A percentile compares a stretch with the other conserved stretches of the same genome.
Evolutionary conservation across 1,140 invertebrate species (phyloP).

Genomic region (Lordiphosa stackelbergi): DNA sequence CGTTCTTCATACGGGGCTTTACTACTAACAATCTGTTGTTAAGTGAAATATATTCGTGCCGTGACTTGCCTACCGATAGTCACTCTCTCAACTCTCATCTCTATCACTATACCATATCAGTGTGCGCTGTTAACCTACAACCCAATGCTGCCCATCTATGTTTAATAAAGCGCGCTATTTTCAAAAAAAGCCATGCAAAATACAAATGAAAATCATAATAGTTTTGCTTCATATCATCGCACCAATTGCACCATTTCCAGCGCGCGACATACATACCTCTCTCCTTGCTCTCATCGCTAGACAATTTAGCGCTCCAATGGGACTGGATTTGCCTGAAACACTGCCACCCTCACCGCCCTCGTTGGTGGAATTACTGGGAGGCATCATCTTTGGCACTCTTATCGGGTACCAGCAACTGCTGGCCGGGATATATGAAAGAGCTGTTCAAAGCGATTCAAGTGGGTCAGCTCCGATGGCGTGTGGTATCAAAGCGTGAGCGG

Average conservation of each 20-base stretch:
- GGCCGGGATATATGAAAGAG: constrained; percentile 95
- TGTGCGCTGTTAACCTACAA: neutral
- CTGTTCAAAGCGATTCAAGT: constrained; percentile 94
- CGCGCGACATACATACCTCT: constrained; percentile 78
- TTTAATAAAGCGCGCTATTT: constrained; percentile 1
- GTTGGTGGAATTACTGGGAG: constrained; percentile 62
- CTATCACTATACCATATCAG: too few species aligned
- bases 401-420: constrained; percentile 91
- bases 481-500: constrained; percentile 97
- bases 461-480: constrained; percentile 96
- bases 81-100: too few species aligned
- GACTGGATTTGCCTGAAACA: constrained; percentile 77
- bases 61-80: too few species aligned
- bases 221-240: constrained; percentile 62
- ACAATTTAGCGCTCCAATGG: constrained; percentile 73
- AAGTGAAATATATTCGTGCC: too few species aligned
- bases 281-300: constrained; percentile 81
- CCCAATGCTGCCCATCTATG: constrained; percentile 10
- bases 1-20: too few species aligned
- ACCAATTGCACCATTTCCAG: constrained; percentile 72
- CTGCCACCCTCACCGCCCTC: constrained; percentile 73
- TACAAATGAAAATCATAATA: constrained; percentile 22
- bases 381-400: constrained; percentile 79
- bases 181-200: constrained; percentile 15
- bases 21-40: too few species aligned